phyloP scores from a whole-genome alignment of 2,797 vertebrate genomes.

The Choloepus didactylus region DNA sequence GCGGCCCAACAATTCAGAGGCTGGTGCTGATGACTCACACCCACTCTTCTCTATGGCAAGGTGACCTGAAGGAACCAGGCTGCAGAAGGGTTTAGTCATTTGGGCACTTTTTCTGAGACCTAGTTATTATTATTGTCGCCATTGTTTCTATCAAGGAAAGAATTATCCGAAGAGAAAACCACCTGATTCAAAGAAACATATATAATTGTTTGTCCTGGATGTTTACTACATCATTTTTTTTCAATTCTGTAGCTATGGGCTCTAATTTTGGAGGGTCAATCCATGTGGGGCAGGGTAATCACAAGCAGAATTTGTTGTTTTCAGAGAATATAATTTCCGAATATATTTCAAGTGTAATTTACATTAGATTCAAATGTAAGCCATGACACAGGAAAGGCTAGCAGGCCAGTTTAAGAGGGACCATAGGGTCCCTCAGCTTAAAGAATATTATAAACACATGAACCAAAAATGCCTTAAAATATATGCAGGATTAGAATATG shows the following conservation, averaged over 20 bases:
- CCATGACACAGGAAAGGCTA: constrained; percentile 72
- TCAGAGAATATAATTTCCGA: constrained; percentile 62
- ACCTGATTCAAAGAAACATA: background rate
- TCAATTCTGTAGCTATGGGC: constrained; percentile 3
- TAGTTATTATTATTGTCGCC: background rate
- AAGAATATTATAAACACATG: constrained; percentile 73
- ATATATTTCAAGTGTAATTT: constrained; percentile 75
- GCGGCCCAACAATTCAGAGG: background rate
- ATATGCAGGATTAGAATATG: constrained; percentile 72
- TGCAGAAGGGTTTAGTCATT: background rate
- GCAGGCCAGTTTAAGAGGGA: constrained; percentile 65
- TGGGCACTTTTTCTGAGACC: background rate
- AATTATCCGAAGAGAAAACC: background rate
- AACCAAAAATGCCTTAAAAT: constrained; percentile 67
- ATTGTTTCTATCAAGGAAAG: background rate
- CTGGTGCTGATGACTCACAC: no score
- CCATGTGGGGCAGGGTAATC: constrained; percentile 9
- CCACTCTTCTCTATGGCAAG: background rate
- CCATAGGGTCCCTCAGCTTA: background rate
- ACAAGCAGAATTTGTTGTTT: constrained; percentile 64
- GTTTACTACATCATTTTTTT: background rate
- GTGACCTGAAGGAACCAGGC: background rate
- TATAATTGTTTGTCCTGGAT: background rate
- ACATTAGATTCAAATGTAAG: constrained; percentile 78
- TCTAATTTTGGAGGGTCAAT: constrained; percentile 57